These are phyloP conservation scores for Patiria miniata DNA, from an alignment of 35 echinoderm and acorn worm species.

Conservation along the genomic window DNA sequence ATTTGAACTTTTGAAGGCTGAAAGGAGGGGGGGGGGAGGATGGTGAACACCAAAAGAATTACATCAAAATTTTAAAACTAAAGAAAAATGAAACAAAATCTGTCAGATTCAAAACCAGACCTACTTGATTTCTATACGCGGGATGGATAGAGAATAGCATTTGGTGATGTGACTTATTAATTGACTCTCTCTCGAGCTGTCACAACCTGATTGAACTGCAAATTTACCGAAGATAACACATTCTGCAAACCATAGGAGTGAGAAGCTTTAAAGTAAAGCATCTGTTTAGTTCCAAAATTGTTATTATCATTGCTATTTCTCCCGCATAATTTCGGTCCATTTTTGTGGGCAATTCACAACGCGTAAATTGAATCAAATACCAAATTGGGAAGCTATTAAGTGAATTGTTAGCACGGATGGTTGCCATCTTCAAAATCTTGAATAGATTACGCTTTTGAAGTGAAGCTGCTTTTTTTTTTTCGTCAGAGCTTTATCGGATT, in stretches of 20 bases:
- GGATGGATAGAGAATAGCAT: too few species aligned
- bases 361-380: background rate
- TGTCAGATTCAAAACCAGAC: background rate
- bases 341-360: background rate
- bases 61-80: background rate
- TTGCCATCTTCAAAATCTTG: conserved; percentile 8
- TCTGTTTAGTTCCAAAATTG: background rate
- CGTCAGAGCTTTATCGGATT: background rate
- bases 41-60: background rate
- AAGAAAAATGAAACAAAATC: background rate
- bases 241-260: background rate
- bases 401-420: background rate
- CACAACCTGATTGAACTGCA: too few species aligned
- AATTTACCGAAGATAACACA: too few species aligned
- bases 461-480: background rate
- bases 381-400: background rate
- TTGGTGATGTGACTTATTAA: too few species aligned
- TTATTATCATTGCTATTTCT: background rate
- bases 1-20: background rate
- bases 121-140: too few species aligned
- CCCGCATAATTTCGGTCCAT: background rate
- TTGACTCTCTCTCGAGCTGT: too few species aligned
- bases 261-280: background rate
- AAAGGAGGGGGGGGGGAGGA: background rate
- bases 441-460: background rate